Conservation (phyloP, 1,140 invertebrate species). For the Atta cephalotes region DNA sequence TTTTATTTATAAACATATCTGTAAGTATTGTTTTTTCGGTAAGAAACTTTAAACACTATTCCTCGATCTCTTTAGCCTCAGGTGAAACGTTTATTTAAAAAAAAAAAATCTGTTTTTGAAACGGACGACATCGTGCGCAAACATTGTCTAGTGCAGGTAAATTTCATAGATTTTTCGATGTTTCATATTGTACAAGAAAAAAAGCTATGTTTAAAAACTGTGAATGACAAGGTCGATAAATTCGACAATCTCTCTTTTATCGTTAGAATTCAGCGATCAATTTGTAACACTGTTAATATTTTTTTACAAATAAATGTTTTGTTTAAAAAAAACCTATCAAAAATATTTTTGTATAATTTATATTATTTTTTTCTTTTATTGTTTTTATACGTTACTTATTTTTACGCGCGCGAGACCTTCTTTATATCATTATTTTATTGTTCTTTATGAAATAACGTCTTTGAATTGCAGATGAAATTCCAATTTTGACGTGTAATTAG, state of each 20-base stretch:
- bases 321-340: background rate
- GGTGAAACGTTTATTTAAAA: conserved; percentile 36
- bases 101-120: background rate
- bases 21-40: background rate
- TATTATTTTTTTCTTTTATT: background rate
- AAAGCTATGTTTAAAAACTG: conserved; percentile 32
- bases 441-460: background rate
- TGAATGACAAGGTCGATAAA: background rate
- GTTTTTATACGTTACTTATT: background rate
- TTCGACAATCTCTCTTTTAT: background rate
- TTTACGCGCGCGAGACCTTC: background rate
- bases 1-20: conserved; percentile 21
- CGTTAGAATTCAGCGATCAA: background rate
- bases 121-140: conserved; percentile 18
- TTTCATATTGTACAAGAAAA: conserved; percentile 4
- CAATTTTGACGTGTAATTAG: conserved; percentile 15
- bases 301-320: background rate
- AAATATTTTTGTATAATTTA: conserved; percentile 13
- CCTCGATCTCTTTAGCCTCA: background rate
- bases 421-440: background rate
- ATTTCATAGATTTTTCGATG: conserved; percentile 41
- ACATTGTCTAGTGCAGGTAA: conserved; percentile 24
- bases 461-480: background rate
- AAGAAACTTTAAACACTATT: conserved; percentile 7
- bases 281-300: background rate